Percentiles rank a stretch among this genome's conserved stretches.
Conservation (phyloP, 1,140 invertebrate genomes). For the Nasonia giraulti region DNA sequence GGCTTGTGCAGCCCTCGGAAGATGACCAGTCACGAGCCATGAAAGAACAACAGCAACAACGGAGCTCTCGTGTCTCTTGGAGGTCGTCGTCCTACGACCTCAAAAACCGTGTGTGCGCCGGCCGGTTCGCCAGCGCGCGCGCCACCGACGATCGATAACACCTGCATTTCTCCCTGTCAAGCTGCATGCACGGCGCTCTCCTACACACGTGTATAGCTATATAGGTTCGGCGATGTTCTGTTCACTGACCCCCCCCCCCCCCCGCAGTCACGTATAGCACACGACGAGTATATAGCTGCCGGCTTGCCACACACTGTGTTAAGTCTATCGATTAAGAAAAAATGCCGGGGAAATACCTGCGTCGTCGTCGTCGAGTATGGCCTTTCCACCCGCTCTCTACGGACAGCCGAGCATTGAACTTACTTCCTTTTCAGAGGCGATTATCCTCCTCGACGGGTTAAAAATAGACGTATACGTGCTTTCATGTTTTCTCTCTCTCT, state of each 20-base stretch:
- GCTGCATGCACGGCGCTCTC: background rate
- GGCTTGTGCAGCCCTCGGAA: background rate
- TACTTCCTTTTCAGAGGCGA: slow-evolving; percentile 13
- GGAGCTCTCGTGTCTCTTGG: too few species aligned
- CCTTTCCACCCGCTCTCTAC: background rate
- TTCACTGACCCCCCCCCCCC: slow-evolving; percentile 37
- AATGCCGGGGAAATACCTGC: slow-evolving; percentile 11
- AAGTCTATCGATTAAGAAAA: slow-evolving; percentile 42
- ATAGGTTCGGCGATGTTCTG: background rate
- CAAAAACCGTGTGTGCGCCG: background rate
- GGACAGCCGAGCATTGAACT: slow-evolving; percentile 4
- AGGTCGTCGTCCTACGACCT: slow-evolving; percentile 44
- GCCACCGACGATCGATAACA: slow-evolving; percentile 44
- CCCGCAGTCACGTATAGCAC: background rate
- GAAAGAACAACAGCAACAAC: too few species aligned
- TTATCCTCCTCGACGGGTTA: background rate
- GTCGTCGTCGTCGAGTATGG: background rate
- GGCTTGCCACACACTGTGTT: slow-evolving; percentile 23
- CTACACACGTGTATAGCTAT: background rate
- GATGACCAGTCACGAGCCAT: too few species aligned
- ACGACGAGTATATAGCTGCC: background rate
- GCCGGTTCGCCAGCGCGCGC: slow-evolving; percentile 13
- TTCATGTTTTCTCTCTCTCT: background rate
- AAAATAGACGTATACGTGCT: background rate
- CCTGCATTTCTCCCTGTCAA: slow-evolving; percentile 37